A percentile compares a stretch with the other conserved stretches of the same genome.
phyloP scores from a whole-genome alignment of 2,797 vertebrate genomes.

The Phylloscopus collybita region DNA sequence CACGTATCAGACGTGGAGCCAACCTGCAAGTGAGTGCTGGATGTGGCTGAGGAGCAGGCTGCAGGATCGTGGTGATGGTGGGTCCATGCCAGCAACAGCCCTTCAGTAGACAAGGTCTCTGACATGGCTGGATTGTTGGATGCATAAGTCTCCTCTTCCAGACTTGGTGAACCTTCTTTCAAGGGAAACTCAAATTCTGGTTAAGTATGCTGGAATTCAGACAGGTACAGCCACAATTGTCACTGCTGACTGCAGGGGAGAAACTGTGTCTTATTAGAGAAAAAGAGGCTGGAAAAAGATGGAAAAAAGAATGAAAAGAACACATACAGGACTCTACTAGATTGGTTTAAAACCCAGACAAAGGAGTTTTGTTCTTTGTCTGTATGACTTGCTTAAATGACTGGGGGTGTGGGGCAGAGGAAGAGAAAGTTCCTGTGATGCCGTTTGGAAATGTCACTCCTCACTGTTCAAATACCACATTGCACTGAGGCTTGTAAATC shows the following conservation, averaged over 20 bases:
- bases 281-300: background rate
- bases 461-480: slow-evolving; percentile 4
- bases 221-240: background rate
- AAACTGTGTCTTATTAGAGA: background rate
- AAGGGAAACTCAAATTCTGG: background rate
- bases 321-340: background rate
- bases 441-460: slow-evolving; percentile 9
- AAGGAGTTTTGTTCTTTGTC: background rate
- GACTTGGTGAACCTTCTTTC: background rate
- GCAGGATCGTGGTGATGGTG: background rate
- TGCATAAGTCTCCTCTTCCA: background rate
- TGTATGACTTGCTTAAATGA: background rate
- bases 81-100: background rate
- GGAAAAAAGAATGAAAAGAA: background rate
- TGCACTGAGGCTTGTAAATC: slow-evolving; percentile 10
- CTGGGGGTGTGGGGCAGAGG: background rate
- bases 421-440: background rate
- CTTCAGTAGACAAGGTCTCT: background rate
- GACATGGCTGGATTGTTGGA: background rate
- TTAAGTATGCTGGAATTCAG: background rate
- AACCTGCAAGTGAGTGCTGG: background rate
- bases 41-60: background rate
- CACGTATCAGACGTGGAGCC: rapidly evolving
- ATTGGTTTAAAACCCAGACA: slow-evolving; percentile 1
- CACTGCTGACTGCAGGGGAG: background rate